Conservation (phyloP, 2,113 vertebrate genomes). For the Jaculus jaculus region DNA sequence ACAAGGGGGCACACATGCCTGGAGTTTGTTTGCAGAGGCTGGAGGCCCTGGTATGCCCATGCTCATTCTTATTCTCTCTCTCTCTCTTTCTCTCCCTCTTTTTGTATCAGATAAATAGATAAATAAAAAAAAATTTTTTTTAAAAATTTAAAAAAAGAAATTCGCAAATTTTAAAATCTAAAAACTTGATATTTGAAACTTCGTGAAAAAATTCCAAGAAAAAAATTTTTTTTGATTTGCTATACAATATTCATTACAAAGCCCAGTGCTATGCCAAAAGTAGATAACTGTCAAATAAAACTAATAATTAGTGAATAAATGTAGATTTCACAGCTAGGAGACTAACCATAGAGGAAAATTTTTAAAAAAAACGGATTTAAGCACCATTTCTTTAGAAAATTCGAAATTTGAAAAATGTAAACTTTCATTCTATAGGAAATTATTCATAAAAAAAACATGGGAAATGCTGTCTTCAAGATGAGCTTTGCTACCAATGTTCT, state of each 20-base stretch:
- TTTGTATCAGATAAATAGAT: too few relatives aligned
- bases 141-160: too few relatives aligned
- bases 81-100: too few relatives aligned
- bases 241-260: background rate
- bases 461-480: background rate
- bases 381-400: background rate
- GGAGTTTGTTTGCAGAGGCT: too few relatives aligned
- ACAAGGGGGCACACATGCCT: too few relatives aligned
- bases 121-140: too few relatives aligned
- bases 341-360: background rate
- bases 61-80: too few relatives aligned
- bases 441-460: background rate
- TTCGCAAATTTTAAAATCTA: background rate
- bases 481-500: background rate
- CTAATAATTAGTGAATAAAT: background rate
- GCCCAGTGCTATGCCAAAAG: background rate
- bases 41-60: too few relatives aligned
- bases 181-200: background rate
- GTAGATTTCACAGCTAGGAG: background rate
- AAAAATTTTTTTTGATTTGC: background rate
- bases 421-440: background rate
- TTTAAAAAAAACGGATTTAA: background rate
- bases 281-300: slow-evolving; percentile 9
- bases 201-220: background rate
- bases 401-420: background rate